A percentile compares a stretch with the other conserved stretches of the same genome.
Evolutionary conservation across 2,113 vertebrate species (phyloP).

Genomic region (Vicugna pacos): DNA sequence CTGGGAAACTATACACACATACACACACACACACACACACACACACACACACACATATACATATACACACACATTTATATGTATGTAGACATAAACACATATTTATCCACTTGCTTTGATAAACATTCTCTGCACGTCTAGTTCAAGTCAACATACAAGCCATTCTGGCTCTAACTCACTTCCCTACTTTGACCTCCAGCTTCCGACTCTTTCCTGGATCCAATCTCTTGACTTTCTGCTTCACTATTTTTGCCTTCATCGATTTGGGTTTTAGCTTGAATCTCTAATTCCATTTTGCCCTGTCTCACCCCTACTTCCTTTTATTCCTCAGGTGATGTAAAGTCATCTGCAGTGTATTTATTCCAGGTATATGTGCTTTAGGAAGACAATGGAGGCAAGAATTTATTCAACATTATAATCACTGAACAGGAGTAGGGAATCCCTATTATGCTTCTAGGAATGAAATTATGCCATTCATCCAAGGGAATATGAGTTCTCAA

Average conservation of each 20-base stretch:
- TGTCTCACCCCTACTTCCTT: background rate
- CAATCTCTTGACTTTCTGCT: background rate
- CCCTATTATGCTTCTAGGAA: slow-evolving; percentile 36
- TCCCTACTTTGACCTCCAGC: background rate
- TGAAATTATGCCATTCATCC: slow-evolving; percentile 7
- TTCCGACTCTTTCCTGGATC: background rate
- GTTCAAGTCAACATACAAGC: background rate
- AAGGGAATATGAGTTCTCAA: slow-evolving; percentile 48
- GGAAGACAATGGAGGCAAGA: background rate
- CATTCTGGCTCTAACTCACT: background rate
- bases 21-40: too few species aligned
- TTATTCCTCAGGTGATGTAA: background rate
- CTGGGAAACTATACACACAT: background rate
- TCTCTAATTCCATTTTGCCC: background rate
- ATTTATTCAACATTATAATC: background rate
- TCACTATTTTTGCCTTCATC: background rate
- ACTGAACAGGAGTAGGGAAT: background rate
- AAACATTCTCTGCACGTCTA: background rate
- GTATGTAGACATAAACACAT: too few species aligned
- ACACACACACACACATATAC: too few species aligned
- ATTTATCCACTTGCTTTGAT: background rate
- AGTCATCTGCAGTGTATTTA: background rate
- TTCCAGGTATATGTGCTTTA: background rate
- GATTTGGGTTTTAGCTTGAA: background rate
- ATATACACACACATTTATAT: too few species aligned